Evolutionary conservation across 2,888 invertebrate species (phyloP), one percentile per base, ranked within the genome.

Genomic region (Eupithecia insigniata): DNA sequence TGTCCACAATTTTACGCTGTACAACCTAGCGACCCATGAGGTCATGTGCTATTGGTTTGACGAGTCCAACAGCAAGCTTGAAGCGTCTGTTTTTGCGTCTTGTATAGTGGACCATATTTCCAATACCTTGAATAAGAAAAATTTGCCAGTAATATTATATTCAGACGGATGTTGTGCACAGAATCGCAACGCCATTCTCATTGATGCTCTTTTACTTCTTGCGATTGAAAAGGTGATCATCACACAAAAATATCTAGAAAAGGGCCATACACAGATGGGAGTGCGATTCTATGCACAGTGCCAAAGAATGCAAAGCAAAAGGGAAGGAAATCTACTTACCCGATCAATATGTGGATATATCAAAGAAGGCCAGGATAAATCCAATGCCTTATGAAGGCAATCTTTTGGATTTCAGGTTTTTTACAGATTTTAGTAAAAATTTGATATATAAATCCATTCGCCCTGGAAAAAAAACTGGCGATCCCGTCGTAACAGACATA

Each of bases 31-130:
- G 66, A 61, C 39, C 39, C 39, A 43, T 18, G 62, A 66, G 51
- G 51, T 51, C 30, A 72, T 72, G 65, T 79, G 79, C 72, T 79
- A 80, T 75, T 79, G 79, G 81, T 81, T 79, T 34, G 78, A 81
- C 74, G 78, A 81, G 39, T 68, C 74, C 12, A 75, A 76, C 69
- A 70, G 75, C 28, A 67, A 66, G 30, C 73, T 81, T 32, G 74
- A 76, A 72, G 79, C 81, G 16, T 78, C 79, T 65, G 75, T 58
- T 32, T 76, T 73, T 72, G 77, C 75, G 64, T 75, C 77, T 43
- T 70, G 66, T 12, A 8, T 70, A 39, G 74, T 79, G n/a, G 79
- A 80, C 61, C 66, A 78, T 71, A 58, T 78, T 39, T 39, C 72
- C n/a, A 69, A 69, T 43, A 60, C 69, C 43, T 75, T 78, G 70